Conservation (phyloP, 2,797 vertebrate genomes). For the Cynodonichthys magdalenae region DNA sequence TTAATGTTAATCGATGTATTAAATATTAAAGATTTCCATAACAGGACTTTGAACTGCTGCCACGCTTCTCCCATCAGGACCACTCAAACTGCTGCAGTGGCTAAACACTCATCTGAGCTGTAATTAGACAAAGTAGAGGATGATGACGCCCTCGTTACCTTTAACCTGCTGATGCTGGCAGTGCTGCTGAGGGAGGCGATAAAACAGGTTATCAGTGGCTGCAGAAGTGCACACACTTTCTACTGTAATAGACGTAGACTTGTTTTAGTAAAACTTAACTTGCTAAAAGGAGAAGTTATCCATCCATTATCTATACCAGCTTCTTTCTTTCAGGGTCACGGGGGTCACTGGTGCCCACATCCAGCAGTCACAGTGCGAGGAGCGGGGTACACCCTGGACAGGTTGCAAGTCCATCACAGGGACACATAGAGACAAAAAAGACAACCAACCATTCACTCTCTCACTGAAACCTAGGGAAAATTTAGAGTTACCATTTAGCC, state of each 20-base stretch:
- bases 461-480: too few relatives aligned
- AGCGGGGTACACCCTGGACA: too few relatives aligned
- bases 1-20: conserved; percentile 85
- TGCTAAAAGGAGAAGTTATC: neutral
- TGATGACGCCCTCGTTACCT: conserved; percentile 65
- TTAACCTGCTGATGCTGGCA: conserved; percentile 19
- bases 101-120: conserved; percentile 50
- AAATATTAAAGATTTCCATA: conserved; percentile 85
- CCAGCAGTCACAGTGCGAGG: too few relatives aligned
- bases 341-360: too few relatives aligned
- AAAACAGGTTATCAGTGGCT: conserved; percentile 20
- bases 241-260: too few relatives aligned
- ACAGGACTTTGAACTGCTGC: conserved; percentile 73
- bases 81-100: conserved; percentile 38
- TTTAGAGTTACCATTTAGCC: too few relatives aligned
- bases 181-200: conserved; percentile 36
- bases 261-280: too few relatives aligned
- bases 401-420: too few relatives aligned
- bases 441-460: too few relatives aligned
- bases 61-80: conserved; percentile 57
- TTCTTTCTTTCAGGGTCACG: too few relatives aligned
- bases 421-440: too few relatives aligned
- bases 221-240: neutral
- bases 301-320: too few relatives aligned
- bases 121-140: conserved; percentile 80